Conservation (phyloP, 2,797 vertebrate genomes). For the Enteromius trimaculatus region DNA sequence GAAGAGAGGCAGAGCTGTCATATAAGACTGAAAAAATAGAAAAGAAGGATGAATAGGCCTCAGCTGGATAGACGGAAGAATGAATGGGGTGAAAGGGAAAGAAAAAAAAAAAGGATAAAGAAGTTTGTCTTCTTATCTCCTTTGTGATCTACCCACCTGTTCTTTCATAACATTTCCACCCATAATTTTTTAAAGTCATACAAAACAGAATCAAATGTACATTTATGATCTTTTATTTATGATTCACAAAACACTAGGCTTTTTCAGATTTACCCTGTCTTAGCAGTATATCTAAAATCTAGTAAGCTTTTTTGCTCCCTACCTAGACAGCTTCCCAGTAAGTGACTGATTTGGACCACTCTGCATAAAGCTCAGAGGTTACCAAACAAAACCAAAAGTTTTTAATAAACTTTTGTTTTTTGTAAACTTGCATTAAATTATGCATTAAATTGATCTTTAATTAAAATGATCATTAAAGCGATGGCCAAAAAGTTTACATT, state of each 20-base stretch:
- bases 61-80: conserved; percentile 21
- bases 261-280: background rate
- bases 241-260: background rate
- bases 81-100: background rate
- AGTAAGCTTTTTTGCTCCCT: background rate
- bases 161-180: background rate
- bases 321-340: background rate
- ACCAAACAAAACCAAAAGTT: background rate
- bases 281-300: background rate
- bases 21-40: conserved; percentile 25
- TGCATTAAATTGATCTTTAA: background rate
- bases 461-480: background rate
- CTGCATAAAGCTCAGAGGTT: background rate
- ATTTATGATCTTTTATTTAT: background rate
- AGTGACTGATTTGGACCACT: background rate
- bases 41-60: conserved; percentile 32
- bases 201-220: background rate
- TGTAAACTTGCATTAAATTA: background rate
- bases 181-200: background rate
- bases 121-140: background rate
- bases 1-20: conserved; percentile 27
- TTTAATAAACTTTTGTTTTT: background rate
- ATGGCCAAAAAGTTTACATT: background rate
- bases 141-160: background rate
- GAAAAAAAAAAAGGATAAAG: background rate